Evolutionary conservation across 1,140 invertebrate species (phyloP), one percentile per base, ranked within the genome.

Genomic region (Camponotus vicinus): DNA sequence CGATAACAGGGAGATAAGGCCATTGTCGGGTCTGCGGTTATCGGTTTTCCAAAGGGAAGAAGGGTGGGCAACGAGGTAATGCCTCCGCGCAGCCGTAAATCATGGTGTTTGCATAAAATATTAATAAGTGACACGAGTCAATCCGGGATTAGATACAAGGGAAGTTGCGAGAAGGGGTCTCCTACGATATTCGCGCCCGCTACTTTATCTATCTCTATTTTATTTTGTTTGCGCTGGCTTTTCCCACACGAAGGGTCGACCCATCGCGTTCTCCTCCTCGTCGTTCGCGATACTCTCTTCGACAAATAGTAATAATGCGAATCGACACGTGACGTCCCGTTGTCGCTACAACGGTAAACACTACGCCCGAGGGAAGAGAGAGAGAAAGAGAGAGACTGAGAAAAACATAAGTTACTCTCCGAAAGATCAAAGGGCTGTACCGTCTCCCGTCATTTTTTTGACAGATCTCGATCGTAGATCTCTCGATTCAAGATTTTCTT

Each of bases 91-190:
- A 40, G 87, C 89, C 93, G 92, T 94, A 94, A 95, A 95, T 95
- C 94, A 94, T 88, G 90, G 92, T 94, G 94, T 95, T 95, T 95
- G 94, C 94, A 95, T 95, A 95, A 95, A 95, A 95, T 95, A 95
- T 95, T 95, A 95, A 95, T 95, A 95, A 95, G 94, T 94, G 94
- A 95, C 94, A 95, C 94, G 94, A 95, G 95, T 95, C 94, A 95
- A 95, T 95, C 95, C 93, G 90, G 94, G 94, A 95, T 95, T 95
- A 95, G 86, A 89, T 69, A 80, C 73, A 71, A 42, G 67, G 87
- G 82, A 61, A 45, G 75, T 49, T 21, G 70, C 66, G 52, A 49
- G 52, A 15, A 37, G 76, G 85, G 79, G 73, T 55, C 55, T 61
- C 55, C 40, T 13, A 34, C 66, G 87, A 87, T 82, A 90, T 73